Percentiles rank a stretch among this genome's conserved stretches.
phyloP scores from a whole-genome alignment of 2,797 vertebrate genomes.

The Pseudochirops cupreus region DNA sequence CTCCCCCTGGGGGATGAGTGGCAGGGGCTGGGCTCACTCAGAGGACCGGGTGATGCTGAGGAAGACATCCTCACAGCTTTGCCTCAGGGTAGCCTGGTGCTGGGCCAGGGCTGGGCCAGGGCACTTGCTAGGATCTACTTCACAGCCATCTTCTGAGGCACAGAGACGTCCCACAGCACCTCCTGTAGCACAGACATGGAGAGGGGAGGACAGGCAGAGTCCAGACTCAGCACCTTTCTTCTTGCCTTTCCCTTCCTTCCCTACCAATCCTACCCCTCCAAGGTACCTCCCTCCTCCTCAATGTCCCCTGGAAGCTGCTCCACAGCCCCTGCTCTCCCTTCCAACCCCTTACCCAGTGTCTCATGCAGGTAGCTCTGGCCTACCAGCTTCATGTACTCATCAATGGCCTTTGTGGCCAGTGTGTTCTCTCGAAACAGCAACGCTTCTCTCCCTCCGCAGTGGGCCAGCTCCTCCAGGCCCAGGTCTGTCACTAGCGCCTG shows the following conservation, averaged over 20 bases:
- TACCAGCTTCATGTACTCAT: constrained; percentile 99
- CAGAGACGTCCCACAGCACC: constrained; percentile 90
- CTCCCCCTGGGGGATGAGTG: background rate
- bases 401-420: constrained; percentile 96
- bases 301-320: background rate
- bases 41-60: constrained; percentile 88
- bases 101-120: constrained; percentile 85
- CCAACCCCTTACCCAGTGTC: constrained; percentile 89
- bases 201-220: background rate
- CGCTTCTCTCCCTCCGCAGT: constrained; percentile 93
- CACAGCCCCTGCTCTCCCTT: background rate
- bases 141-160: constrained; percentile 88
- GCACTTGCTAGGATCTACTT: constrained; percentile 94
- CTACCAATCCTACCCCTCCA: background rate
- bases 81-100: constrained; percentile 90
- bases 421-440: constrained; percentile 98
- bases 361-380: constrained; percentile 96
- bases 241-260: background rate
- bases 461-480: constrained; percentile 92
- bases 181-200: constrained; percentile 83
- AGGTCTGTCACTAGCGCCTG: constrained; percentile 95
- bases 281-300: background rate
- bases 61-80: constrained; percentile 91
- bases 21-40: constrained; percentile 85
- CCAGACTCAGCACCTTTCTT: background rate